A percentile compares a stretch with the other conserved stretches of the same genome.
These are phyloP conservation scores for Peucedramus taeniatus DNA, from an alignment of 2,113 vertebrate genomes.

Conservation along the genomic window DNA sequence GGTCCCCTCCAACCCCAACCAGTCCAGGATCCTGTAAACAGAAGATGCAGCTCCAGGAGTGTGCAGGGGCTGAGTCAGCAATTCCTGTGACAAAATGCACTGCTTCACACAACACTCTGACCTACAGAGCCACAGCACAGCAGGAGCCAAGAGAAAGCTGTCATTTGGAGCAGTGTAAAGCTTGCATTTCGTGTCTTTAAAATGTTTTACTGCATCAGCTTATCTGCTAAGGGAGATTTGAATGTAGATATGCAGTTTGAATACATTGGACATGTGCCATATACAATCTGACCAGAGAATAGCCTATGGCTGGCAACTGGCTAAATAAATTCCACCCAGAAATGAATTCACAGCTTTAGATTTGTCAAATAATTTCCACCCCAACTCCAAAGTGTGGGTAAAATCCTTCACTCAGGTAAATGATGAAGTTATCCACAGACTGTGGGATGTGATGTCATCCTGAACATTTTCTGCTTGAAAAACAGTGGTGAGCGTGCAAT, in stretches of 20 bases:
- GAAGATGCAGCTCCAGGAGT: background rate
- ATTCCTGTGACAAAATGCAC: background rate
- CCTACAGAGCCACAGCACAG: background rate
- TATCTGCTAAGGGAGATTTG: background rate
- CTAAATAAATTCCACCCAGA: background rate
- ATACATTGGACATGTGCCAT: fast-evolving
- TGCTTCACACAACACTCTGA: background rate
- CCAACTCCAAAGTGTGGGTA: too few species aligned
- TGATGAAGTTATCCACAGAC: background rate
- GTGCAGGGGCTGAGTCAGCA: background rate
- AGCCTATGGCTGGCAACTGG: background rate
- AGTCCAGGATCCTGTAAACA: background rate
- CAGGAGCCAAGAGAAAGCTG: background rate
- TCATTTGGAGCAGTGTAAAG: background rate
- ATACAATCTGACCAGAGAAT: background rate
- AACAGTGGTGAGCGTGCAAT: fast-evolving
- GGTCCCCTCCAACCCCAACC: background rate
- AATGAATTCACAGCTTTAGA: background rate
- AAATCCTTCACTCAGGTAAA: background rate
- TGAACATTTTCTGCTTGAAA: fast-evolving
- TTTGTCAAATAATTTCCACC: background rate
- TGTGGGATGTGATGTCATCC: too few species aligned
- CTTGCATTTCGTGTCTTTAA: background rate
- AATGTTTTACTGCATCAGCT: background rate
- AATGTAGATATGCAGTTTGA: background rate